Evolutionary conservation across 2,113 vertebrate genomes (phyloP).

Genomic region (Rhadina sibilatrix): DNA sequence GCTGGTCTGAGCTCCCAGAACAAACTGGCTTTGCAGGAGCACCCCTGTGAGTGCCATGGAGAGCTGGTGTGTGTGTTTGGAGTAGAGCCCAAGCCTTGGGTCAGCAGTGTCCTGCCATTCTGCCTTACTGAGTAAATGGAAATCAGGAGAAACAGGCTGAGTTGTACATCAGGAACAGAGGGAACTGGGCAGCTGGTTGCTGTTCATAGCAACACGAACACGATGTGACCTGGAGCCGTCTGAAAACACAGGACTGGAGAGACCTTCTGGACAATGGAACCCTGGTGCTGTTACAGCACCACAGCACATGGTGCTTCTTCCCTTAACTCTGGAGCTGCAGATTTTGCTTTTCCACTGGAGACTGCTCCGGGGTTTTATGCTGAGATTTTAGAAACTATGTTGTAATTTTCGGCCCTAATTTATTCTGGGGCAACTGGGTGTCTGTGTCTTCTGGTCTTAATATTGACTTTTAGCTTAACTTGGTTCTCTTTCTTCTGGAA

Average conservation of each 20-base stretch:
- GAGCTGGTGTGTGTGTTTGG: rapidly evolving
- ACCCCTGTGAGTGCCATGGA: background rate
- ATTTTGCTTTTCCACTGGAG: background rate
- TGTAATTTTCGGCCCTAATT: background rate
- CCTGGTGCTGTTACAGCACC: background rate
- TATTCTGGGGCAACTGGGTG: background rate
- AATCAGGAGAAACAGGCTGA: background rate
- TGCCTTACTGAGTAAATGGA: background rate
- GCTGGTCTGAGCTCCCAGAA: background rate
- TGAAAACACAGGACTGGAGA: background rate
- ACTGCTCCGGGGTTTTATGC: background rate
- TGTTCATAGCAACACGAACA: background rate
- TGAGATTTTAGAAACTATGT: background rate
- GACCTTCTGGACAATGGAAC: background rate
- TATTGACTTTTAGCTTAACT: background rate
- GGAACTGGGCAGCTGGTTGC: background rate
- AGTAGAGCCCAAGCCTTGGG: background rate
- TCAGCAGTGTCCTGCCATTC: background rate
- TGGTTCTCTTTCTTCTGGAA: background rate
- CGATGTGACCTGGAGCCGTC: background rate
- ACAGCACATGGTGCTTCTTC: background rate
- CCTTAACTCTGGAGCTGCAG: background rate
- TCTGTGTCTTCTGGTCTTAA: background rate
- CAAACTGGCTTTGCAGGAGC: background rate
- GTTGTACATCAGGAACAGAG: background rate